These are phyloP conservation scores for Strix uralensis DNA, from an alignment of 2,113 vertebrate genomes.

Conservation along the genomic window DNA sequence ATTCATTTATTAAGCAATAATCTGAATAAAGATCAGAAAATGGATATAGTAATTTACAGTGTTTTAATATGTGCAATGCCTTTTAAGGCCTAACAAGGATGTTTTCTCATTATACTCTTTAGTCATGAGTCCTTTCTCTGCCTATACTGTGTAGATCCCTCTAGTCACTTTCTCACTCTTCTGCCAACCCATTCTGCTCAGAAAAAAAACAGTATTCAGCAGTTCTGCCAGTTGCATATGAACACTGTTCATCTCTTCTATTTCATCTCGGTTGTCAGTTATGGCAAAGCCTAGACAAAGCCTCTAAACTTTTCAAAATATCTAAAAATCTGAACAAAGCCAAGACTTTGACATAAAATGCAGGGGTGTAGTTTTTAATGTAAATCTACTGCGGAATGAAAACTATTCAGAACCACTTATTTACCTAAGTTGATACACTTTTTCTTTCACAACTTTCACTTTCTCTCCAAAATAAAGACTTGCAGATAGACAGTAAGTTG, in stretches of 20 bases:
- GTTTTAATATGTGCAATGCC: neutral
- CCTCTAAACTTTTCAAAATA: slow-evolving; percentile 13
- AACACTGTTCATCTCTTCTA: neutral
- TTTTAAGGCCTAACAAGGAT: neutral
- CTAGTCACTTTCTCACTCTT: neutral
- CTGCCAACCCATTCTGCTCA: neutral
- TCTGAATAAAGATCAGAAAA: neutral
- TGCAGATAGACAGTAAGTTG: neutral
- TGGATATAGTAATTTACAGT: neutral
- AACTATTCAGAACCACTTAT: neutral
- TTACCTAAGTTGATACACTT: neutral
- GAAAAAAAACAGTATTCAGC: neutral
- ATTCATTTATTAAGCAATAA: neutral
- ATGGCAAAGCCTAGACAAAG: neutral
- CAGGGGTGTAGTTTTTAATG: neutral
- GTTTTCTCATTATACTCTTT: neutral
- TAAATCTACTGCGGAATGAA: neutral
- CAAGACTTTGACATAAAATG: neutral
- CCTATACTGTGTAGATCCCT: neutral
- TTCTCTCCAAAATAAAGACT: neutral
- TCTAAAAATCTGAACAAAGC: slow-evolving; percentile 11
- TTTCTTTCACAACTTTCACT: neutral
- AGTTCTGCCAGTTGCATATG: neutral
- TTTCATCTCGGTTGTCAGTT: neutral
- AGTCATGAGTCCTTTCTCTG: neutral